Base-by-base conservation (phyloP, 1,140 invertebrate genomes). In the Trypoxylus dichotomus region DNA sequence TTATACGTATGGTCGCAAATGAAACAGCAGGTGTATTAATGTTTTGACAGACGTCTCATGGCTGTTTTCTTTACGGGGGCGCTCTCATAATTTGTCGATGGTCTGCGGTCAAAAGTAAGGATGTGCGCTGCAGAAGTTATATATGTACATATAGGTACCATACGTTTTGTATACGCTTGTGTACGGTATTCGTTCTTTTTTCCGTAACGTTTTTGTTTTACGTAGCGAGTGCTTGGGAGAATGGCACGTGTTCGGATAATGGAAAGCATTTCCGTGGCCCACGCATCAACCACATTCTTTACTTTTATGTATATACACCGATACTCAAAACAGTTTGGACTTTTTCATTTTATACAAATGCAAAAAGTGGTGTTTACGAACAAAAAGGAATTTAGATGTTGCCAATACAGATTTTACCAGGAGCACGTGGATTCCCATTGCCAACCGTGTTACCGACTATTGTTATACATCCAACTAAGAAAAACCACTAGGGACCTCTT, bases 21-120 rank as follows among this genome's bases (percentile, higher is more conserved):
- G 15, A 54, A 54, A 54, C 47, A 54, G 47, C 47, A 54, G 47
- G 47, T 54, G 47, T 54, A 54, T 54, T 54, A 13, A 0, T 54
- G 47, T 54, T 54, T 54, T 54, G 47, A 54, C 47, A 54, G 47
- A 54, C 47, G 47, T 54, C 47, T 54, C 47, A 54, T 54, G 47
- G 19, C 15, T 54, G 47, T 54, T 54, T 54, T 54, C 47, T 54
- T 54, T 54, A 54, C 47, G 47, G 47, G 47, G 19, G 47, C 47
- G 47, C 47, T 54, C n/a, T 54, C 47, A 19, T 54, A 54, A 54
- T 54, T 54, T 54, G 47, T 54, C 47, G 47, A 54, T 54, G 47
- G 47, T 54, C n/a, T 54, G 47, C 47, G 47, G 47, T 54, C 47
- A 54, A 54, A 54, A n/a, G 47, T 54, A 13, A 54, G 47, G 15